Base-by-base conservation (phyloP, 2,888 invertebrate species). In the Metellina segmentata region DNA sequence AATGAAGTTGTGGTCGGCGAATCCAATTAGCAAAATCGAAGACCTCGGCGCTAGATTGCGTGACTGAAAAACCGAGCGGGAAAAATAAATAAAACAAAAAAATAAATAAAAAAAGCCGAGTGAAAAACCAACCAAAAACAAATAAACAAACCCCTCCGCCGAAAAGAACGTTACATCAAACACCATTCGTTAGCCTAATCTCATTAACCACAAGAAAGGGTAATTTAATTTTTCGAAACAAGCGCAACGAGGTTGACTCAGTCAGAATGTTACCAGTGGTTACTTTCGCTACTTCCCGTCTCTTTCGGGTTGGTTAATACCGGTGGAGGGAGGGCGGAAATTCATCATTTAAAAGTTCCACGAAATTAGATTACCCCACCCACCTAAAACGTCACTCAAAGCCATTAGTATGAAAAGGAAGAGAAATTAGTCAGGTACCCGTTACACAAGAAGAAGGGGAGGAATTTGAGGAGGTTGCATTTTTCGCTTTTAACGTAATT, bases 361-460 rank as follows among this genome's bases (percentile, higher is more conserved):
- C 20, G 53, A 48, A 82, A 85, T 85, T 85, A 85, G 34, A 75
- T 74, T 74, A 85, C 48, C 48, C n/a, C 61, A 61, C 61, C 61
- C 61, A 61, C 61, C 61, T 61, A 61, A 9, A 16, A n/a, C 48
- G 7, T 85, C n/a, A n/a, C 70, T 51, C 51, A 69, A 19, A 16
- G 48, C 69, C 8, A 81, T 81, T 48, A 51, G 8, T 13, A 53
- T 7, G n/a, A 51, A 49, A 34, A 77, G 52, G 52, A 77, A 34
- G 19, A 79, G 48, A 16, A n/a, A 13, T 13, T 69, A 16, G 13
- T 7, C 79, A 13, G 13, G 61, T 61, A 34, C 11, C 61, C n/a
- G n/a, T 77, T 51, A 51, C 52, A 52, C 74, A 7, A 11, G 51
- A 16, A n/a, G n/a, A 9, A 52, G n/a, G 77, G 77, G 19, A 51